Base-by-base conservation (phyloP, 1,140 invertebrate genomes). In the Brachionus rubens region DNA sequence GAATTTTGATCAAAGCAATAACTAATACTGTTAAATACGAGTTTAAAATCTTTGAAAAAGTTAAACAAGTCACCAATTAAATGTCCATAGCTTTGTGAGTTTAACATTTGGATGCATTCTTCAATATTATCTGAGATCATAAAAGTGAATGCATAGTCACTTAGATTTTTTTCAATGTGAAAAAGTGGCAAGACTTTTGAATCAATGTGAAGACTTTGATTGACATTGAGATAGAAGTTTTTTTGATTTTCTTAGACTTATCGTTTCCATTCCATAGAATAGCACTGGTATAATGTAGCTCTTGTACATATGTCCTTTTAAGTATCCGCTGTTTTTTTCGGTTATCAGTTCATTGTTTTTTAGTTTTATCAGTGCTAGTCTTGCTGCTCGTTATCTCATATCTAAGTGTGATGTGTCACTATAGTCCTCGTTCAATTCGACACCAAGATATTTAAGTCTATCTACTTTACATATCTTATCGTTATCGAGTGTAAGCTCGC, bases 141-240 rank as follows among this genome's bases (percentile, higher is more conserved):
- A 62, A 62, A 62, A 21, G 16, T 40, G n/a, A 40, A 40, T 19
- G 56, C 56, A 62, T 62, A 62, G 40, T 62, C 36, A 19, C 56
- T 62, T 9, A 62, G 36, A 62, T 40, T 62, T 6, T 21, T 24
- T 5, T 62, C 56, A 10, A 40, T n/a, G 7, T 40, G 2, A 41
- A 62, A 36, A 19, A 62, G 12, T 43, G 56, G 56, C 19, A 62
- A 62, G 0, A 62, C 36, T 36, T 36, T 40, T 33, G 30, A 40
- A 62, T 62, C 56, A 21, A 62, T 62, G 24, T 62, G 33, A 5
- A 62, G 16, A 9, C 19, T 9, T 62, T 33, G 3, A 26, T 14
- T 24, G 5, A 54, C 56, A 21, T 62, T 62, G 16, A 62, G 16
- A 12, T 33, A 62, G 4, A 62, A 40, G 26, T 62, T 19, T 62